Conservation (phyloP, 1,140 invertebrate genomes). For the Plodia interpunctella region DNA sequence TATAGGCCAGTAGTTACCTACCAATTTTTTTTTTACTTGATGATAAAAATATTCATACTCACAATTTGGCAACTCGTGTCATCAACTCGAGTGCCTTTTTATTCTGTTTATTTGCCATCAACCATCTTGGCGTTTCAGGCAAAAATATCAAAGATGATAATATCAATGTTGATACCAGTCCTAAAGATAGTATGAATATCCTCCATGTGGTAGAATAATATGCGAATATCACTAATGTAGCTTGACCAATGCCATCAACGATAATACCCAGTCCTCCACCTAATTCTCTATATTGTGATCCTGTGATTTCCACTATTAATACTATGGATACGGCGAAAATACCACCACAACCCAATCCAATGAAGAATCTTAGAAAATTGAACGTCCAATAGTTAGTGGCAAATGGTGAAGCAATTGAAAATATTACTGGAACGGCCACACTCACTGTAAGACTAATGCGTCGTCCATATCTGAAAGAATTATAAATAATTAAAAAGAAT, state of each 20-base stretch:
- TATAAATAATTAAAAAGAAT: background rate
- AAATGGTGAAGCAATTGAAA: conserved; percentile 37
- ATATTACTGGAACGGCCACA: conserved; percentile 25
- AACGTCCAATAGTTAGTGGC: conserved; percentile 36
- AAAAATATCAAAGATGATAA: conserved; percentile 30
- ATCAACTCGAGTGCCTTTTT: conserved; percentile 35
- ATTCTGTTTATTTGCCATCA: conserved; percentile 34
- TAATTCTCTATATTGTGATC: conserved; percentile 35
- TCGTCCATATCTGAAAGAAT: conserved; percentile 43
- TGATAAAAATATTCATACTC: conserved; percentile 15
- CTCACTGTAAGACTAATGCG: conserved; percentile 32
- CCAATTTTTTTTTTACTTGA: no score
- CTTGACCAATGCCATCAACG: conserved; percentile 34
- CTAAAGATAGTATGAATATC: conserved; percentile 27
- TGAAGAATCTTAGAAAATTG: conserved; percentile 32
- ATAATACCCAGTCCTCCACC: conserved; percentile 27
- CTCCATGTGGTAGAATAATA: conserved; percentile 42
- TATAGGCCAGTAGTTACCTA: no score
- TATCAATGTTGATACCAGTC: conserved; percentile 29
- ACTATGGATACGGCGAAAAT: conserved; percentile 30
- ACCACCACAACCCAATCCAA: conserved; percentile 40
- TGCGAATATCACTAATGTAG: conserved; percentile 34
- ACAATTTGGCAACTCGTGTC: conserved; percentile 42
- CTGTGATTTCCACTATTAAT: conserved; percentile 37
- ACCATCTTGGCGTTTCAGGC: conserved; percentile 51